These are phyloP conservation scores for Megalopta genalis DNA, from an alignment of 1,140 invertebrate species.

Conservation along the genomic window DNA sequence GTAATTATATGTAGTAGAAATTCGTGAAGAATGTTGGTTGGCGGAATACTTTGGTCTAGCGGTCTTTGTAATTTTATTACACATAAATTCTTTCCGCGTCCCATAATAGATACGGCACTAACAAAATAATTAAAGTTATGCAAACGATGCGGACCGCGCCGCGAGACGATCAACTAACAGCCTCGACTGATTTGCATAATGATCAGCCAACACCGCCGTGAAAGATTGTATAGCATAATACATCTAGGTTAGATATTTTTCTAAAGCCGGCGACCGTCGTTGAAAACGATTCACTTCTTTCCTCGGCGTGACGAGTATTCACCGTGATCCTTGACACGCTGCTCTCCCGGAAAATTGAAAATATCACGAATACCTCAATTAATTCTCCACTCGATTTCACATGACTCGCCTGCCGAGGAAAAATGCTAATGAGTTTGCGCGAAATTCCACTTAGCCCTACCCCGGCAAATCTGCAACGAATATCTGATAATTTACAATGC, in stretches of 20 bases:
- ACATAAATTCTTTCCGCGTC: not conserved
- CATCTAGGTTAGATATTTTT: not conserved
- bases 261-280: not conserved
- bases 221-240: not conserved
- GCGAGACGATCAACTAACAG: not conserved
- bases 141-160: not conserved
- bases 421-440: too few species aligned
- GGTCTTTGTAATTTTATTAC: not conserved
- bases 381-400: not conserved
- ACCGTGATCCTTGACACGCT: not conserved
- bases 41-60: not conserved
- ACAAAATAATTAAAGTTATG: not conserved
- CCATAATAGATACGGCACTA: not conserved
- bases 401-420: too few species aligned
- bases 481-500: too few species aligned
- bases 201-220: not conserved
- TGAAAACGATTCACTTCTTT: not conserved
- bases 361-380: constrained; percentile 4
- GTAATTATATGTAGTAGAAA: not conserved
- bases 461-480: too few species aligned
- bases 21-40: not conserved
- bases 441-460: too few species aligned
- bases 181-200: constrained; percentile 3
- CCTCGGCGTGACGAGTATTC: not conserved
- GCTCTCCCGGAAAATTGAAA: not conserved